Evolutionary conservation across 1,140 invertebrate genomes (phyloP).

Genomic region (Philopotamus ludificatus): DNA sequence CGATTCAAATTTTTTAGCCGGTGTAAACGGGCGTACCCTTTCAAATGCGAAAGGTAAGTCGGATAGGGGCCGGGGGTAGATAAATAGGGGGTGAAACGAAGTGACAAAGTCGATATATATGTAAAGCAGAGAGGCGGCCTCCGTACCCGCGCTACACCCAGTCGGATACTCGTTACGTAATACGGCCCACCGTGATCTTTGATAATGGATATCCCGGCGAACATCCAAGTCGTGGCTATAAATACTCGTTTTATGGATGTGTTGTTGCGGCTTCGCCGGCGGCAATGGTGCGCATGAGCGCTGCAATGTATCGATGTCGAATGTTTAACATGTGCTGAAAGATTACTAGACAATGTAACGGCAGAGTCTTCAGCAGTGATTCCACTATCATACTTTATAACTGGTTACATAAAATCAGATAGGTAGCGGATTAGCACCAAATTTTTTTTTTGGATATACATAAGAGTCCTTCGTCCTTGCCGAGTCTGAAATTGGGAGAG

Average conservation of each 20-base stretch:
- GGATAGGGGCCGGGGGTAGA: constrained; percentile 7
- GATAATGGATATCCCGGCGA: too few relatives aligned
- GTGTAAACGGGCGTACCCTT: constrained; percentile 1
- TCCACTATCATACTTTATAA: too few relatives aligned
- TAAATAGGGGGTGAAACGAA: constrained; percentile 20
- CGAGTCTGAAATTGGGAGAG: too few relatives aligned
- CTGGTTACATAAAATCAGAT: too few relatives aligned
- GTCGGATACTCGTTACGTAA: constrained; percentile 13
- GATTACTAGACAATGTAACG: too few relatives aligned
- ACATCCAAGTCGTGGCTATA: constrained; percentile 1
- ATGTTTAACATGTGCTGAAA: too few relatives aligned
- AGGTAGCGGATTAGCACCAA: too few relatives aligned
- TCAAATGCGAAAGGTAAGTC: constrained; percentile 19
- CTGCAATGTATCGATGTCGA: neutral
- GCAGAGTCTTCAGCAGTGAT: too few relatives aligned
- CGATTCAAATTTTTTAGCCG: constrained; percentile 16
- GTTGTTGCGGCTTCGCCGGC: neutral
- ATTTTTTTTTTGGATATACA: too few relatives aligned
- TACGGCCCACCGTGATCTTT: neutral
- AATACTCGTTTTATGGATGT: neutral
- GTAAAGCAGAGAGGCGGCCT: constrained; percentile 33
- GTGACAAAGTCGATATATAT: constrained; percentile 41
- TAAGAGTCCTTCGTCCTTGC: too few relatives aligned
- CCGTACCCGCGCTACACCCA: constrained; percentile 21
- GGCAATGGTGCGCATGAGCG: neutral